Base-by-base conservation (phyloP, 2,888 invertebrate genomes). In the Meghimatium bilineatum region DNA sequence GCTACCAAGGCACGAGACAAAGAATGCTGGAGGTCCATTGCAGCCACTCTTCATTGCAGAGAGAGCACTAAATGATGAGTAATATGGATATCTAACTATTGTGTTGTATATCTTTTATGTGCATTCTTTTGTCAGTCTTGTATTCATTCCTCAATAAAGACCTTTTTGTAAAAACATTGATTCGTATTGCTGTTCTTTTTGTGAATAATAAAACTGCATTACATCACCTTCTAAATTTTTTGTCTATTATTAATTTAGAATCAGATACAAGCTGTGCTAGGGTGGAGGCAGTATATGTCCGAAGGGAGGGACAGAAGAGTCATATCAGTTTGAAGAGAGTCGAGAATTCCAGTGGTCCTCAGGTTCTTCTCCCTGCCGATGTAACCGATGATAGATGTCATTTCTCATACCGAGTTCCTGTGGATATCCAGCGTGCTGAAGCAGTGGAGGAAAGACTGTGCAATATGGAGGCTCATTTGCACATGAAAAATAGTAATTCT, bases 291-390 rank as follows among this genome's bases (percentile, higher is more conserved):
- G 95, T 95, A 88, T 95, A 97, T 85, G 94, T 96, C 6, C 96
- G 95, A 87, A 95, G 96, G 80, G 96, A 95, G 88, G 96, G 96
- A 91, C 96, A 96, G 0, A 96, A 96, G 91, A 96, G 97, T 87
- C 97, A 97, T 94, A 94, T 97, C 83, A 96, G 96, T 95, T 89
- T 91, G 60, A 90, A 89, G 44, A 81, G 89, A 79, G 91, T 92
- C 1, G 89, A 90, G 17, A 92, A 92, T 81, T 74, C 89, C 85
- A 96, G 95, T 76, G 92, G 92, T 26, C 92, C 92, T 29, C 92
- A 92, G 85, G 91, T 90, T n/a, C 87, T 85, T 23, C 80, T 85
- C 23, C 72, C 86, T 0, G 82, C 87, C 29, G 81, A 74, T 44
- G 69, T 71, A 26, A 36, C 69, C 60, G 85, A 69, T 38, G 49